These are phyloP conservation scores for Heterochromis multidens DNA, from an alignment of 2,113 vertebrate species.

Conservation along the genomic window DNA sequence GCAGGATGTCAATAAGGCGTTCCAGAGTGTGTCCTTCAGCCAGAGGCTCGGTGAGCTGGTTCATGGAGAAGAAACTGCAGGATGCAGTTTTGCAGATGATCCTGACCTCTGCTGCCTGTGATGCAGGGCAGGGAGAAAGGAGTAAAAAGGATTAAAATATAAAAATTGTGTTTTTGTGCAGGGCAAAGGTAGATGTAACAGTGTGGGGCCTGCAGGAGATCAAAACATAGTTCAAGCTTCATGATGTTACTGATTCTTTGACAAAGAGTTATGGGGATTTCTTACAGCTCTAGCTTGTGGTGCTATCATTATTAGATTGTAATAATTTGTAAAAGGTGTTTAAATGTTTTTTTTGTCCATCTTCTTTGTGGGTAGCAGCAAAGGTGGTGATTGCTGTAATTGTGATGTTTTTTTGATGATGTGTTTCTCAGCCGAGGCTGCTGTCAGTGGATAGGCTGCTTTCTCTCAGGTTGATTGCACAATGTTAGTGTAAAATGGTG, in stretches of 20 bases:
- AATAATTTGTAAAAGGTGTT: not conserved
- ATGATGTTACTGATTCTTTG: fast-evolving
- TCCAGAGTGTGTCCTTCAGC: not conserved
- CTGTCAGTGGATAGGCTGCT: not conserved
- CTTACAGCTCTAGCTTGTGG: not conserved
- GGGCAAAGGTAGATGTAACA: not conserved
- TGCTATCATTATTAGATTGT: not conserved
- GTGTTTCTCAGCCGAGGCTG: not conserved
- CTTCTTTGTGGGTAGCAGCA: not conserved
- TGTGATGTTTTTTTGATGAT: not conserved
- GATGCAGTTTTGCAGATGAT: not conserved
- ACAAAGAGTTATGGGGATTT: not conserved
- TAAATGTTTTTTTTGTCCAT: not conserved
- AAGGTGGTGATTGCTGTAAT: not conserved
- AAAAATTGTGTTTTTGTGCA: not conserved
- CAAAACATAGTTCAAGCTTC: not conserved
- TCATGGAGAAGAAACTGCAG: not conserved
- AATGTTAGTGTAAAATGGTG: not conserved
- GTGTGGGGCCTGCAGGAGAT: not conserved
- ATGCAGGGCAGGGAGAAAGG: not conserved
- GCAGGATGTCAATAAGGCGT: not conserved
- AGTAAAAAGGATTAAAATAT: not conserved
- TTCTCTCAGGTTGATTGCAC: not conserved
- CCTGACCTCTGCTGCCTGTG: not conserved
- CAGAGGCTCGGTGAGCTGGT: not conserved